These are phyloP conservation scores for Euschistus heros DNA, from an alignment of 1,140 invertebrate genomes.

Conservation along the genomic window DNA sequence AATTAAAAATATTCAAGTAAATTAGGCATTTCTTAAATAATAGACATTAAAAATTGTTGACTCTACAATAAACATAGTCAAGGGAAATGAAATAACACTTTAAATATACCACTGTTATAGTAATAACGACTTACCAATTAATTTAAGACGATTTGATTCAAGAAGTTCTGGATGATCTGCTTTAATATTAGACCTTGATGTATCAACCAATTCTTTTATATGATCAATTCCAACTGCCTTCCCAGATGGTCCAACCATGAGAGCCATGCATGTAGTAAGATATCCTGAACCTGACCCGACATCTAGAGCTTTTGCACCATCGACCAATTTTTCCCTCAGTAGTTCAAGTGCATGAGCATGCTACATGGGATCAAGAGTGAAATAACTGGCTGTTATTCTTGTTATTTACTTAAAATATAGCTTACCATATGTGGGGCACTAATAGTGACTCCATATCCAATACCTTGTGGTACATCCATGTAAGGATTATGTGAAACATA, in stretches of 20 bases:
- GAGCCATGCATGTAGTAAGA: constrained; percentile 87
- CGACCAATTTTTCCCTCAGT: constrained; percentile 67
- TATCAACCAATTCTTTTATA: constrained; percentile 69
- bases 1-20: too few species aligned
- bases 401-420: not conserved
- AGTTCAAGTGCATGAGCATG: constrained; percentile 91
- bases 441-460: constrained; percentile 86
- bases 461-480: constrained; percentile 78
- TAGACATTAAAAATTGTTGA: too few species aligned
- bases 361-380: constrained; percentile 34
- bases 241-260: constrained; percentile 71
- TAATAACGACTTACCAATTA: constrained; percentile 47
- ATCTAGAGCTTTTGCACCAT: constrained; percentile 75
- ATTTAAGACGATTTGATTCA: constrained; percentile 48
- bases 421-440: constrained; percentile 96
- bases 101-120: too few species aligned
- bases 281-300: constrained; percentile 94
- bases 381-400: not conserved
- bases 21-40: too few species aligned
- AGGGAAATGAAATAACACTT: too few species aligned
- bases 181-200: constrained; percentile 65
- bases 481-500: constrained; percentile 70
- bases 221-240: constrained; percentile 84
- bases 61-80: too few species aligned
- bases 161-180: constrained; percentile 61